phyloP scores from a whole-genome alignment of 2,888 invertebrate species.

The Sphinx pinastri region DNA sequence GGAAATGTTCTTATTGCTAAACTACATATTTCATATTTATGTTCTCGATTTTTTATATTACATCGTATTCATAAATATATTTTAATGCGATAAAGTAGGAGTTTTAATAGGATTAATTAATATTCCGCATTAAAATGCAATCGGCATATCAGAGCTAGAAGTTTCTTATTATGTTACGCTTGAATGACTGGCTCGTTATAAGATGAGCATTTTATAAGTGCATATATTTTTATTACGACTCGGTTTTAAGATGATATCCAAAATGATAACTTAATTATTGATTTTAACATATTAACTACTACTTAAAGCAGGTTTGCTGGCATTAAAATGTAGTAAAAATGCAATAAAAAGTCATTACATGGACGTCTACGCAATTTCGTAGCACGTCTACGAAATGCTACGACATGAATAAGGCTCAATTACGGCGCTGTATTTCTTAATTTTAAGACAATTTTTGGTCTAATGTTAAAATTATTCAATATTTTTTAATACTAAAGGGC shows the following conservation, averaged over 20 bases:
- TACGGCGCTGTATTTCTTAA: conserved; percentile 7
- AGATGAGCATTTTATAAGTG: conserved; percentile 53
- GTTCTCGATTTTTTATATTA: neutral
- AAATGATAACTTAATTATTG: neutral
- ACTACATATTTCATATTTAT: neutral
- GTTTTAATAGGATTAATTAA: neutral
- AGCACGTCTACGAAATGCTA: conserved; percentile 73
- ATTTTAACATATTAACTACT: neutral
- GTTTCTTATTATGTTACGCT: conserved; percentile 44
- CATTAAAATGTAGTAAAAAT: conserved; percentile 1
- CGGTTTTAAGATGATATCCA: neutral
- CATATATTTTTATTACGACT: conserved; percentile 30
- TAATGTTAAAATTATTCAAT: neutral
- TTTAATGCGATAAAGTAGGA: neutral
- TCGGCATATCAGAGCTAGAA: neutral
- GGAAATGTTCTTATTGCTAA: neutral
- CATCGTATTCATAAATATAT: neutral
- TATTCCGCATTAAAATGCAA: conserved; percentile 36
- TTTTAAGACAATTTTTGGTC: neutral
- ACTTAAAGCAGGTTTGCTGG: neutral
- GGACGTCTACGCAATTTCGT: conserved; percentile 63
- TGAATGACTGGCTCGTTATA: conserved; percentile 48
- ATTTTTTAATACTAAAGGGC: neutral
- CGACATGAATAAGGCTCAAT: conserved; percentile 38
- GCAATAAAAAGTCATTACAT: conserved; percentile 32